Conservation (phyloP, 2,113 vertebrate species). For the Theropithecus gelada region DNA sequence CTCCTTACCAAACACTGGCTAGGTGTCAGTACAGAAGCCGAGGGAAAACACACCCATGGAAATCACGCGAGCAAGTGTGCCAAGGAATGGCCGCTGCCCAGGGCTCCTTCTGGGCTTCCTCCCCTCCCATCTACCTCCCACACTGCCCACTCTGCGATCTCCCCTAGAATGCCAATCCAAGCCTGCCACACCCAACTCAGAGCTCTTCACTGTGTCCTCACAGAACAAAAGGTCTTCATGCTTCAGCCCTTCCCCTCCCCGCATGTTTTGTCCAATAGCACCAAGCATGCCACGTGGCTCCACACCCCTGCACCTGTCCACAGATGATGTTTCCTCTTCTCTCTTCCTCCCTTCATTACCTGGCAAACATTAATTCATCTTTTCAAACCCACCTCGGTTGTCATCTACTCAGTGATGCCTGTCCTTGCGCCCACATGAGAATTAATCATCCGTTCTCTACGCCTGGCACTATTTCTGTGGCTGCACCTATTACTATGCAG, state of each 20-base stretch:
- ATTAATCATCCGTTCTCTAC: not conserved
- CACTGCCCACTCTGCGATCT: not conserved
- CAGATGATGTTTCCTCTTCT: not conserved
- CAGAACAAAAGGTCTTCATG: accelerated
- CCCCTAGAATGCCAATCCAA: not conserved
- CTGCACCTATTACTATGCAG: not conserved
- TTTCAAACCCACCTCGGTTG: slow-evolving; percentile 1
- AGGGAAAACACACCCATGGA: accelerated
- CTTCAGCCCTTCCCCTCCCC: not conserved
- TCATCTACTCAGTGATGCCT: not conserved
- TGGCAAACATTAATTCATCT: not conserved
- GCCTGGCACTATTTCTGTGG: not conserved
- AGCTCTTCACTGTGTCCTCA: not conserved
- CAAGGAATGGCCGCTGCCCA: not conserved
- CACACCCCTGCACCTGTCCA: not conserved
- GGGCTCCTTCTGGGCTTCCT: not conserved
- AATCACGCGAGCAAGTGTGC: accelerated
- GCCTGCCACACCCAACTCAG: not conserved
- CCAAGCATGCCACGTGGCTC: not conserved
- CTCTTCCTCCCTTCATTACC: not conserved
- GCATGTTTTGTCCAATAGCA: not conserved
- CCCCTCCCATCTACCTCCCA: accelerated
- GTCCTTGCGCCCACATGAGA: not conserved
- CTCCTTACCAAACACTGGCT: not conserved
- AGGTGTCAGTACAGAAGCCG: not conserved